Conservation (phyloP, 92 coral and sea anemone species). For the Porites rus region DNA sequence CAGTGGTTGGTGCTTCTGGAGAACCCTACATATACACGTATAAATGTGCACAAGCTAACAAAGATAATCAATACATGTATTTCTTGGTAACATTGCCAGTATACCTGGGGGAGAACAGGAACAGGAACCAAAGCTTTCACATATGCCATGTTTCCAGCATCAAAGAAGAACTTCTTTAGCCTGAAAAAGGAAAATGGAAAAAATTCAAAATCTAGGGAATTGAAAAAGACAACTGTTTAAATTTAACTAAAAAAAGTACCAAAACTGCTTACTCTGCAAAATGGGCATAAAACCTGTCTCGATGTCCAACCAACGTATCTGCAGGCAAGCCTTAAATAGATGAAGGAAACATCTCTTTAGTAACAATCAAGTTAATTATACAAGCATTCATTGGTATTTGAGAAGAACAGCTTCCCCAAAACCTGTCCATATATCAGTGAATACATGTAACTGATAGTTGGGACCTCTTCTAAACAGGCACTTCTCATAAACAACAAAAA, state of each 20-base stretch:
- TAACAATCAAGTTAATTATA: too few species aligned
- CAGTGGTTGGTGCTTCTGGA: too few species aligned
- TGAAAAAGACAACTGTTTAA: neutral
- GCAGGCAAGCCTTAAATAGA: constrained; percentile 73
- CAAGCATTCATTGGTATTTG: too few species aligned
- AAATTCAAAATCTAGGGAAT: neutral
- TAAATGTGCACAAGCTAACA: too few species aligned
- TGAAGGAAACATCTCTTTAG: too few species aligned
- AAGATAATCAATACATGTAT: too few species aligned
- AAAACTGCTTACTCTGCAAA: constrained; percentile 76
- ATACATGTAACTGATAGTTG: too few species aligned
- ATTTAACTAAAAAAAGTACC: neutral
- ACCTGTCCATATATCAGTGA: too few species aligned
- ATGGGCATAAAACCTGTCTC: constrained; percentile 87
- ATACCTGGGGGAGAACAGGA: constrained; percentile 91
- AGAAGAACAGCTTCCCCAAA: too few species aligned
- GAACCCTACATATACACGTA: too few species aligned
- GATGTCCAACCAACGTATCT: constrained; percentile 88
- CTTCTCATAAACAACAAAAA: too few species aligned
- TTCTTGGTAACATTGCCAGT: neutral
- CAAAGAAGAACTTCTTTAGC: constrained; percentile 90
- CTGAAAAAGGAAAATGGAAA: constrained; percentile 39
- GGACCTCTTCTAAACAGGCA: too few species aligned
- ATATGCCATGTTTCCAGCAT: constrained; percentile 97
- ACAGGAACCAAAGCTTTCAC: constrained; percentile 87